phyloP scores from a whole-genome alignment of 2,888 invertebrate genomes.

The Ectemnius lituratus region DNA sequence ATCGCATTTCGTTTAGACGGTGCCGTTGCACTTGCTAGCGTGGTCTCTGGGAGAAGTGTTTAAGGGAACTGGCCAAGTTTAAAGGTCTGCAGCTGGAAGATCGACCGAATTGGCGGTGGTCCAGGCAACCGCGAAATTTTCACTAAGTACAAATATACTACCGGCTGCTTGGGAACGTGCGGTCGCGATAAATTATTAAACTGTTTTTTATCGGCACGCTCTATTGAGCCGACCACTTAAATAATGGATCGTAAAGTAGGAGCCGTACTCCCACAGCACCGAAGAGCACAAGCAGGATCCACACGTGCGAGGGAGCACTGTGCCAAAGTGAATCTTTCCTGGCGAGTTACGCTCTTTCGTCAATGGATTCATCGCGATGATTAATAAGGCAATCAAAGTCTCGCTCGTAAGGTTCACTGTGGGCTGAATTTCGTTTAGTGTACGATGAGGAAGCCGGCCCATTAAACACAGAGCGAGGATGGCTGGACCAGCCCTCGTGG shows the following conservation, averaged over 20 bases:
- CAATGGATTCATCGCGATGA: slow-evolving; percentile 33
- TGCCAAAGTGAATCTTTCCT: not conserved
- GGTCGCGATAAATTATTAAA: slow-evolving; percentile 34
- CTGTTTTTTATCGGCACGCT: slow-evolving; percentile 33
- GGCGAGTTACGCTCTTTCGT: not conserved
- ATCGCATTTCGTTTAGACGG: slow-evolving; percentile 73
- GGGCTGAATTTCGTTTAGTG: slow-evolving; percentile 47
- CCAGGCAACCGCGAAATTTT: slow-evolving; percentile 22
- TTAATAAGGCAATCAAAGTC: slow-evolving; percentile 63
- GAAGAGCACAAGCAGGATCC: slow-evolving; percentile 2
- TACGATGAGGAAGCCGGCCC: slow-evolving; percentile 54
- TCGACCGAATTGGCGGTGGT: slow-evolving; percentile 29
- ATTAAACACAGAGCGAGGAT: slow-evolving; percentile 49
- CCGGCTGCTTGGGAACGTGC: not conserved
- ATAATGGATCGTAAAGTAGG: not conserved
- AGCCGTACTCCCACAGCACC: slow-evolving; percentile 16
- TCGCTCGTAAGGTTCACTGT: slow-evolving; percentile 22
- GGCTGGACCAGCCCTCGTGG: slow-evolving; percentile 34
- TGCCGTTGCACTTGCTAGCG: slow-evolving; percentile 24
- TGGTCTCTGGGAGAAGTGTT: slow-evolving; percentile 53
- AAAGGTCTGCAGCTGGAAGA: slow-evolving; percentile 7
- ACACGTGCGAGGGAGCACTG: not conserved
- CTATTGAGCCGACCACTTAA: not conserved
- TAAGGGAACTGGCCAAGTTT: slow-evolving; percentile 37
- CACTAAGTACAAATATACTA: slow-evolving; percentile 32